A percentile compares a stretch with the other conserved stretches of the same genome.
phyloP scores from a whole-genome alignment of 2,797 vertebrate species.

The Falco rusticolus region DNA sequence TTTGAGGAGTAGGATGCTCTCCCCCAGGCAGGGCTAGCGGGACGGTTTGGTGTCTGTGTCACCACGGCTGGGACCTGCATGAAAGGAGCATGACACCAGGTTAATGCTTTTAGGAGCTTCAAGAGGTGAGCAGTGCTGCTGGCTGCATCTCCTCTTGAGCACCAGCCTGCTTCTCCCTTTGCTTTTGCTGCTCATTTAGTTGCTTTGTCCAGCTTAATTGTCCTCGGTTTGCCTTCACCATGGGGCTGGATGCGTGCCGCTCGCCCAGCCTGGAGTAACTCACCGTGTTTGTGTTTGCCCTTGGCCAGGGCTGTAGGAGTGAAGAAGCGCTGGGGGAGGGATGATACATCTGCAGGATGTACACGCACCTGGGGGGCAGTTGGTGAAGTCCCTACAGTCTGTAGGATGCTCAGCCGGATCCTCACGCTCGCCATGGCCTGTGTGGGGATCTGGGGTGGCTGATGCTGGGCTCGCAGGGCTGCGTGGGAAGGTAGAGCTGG shows the following conservation, averaged over 20 bases:
- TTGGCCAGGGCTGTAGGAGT: background rate
- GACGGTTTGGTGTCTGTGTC: background rate
- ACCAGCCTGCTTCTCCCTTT: background rate
- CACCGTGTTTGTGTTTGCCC: accelerated
- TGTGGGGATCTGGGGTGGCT: accelerated
- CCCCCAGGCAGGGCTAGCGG: background rate
- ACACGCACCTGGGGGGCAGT: accelerated
- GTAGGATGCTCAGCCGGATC: background rate
- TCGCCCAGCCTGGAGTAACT: background rate
- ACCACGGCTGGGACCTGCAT: accelerated
- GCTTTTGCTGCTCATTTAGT: background rate
- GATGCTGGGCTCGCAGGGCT: background rate
- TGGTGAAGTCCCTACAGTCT: no score
- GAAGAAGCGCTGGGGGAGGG: accelerated
- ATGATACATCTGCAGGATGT: accelerated
- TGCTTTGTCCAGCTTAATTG: background rate
- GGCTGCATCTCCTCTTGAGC: background rate
- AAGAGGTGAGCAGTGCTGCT: background rate
- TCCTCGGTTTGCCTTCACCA: background rate
- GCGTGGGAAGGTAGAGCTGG: no score
- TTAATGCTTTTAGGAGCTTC: background rate
- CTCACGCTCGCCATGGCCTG: background rate
- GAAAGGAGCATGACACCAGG: background rate
- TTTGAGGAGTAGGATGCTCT: background rate
- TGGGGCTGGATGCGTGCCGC: background rate